A percentile compares a stretch with the other conserved stretches of the same genome.
Conservation (phyloP, 1,140 invertebrate species). For the Marisa cornuarietis region DNA sequence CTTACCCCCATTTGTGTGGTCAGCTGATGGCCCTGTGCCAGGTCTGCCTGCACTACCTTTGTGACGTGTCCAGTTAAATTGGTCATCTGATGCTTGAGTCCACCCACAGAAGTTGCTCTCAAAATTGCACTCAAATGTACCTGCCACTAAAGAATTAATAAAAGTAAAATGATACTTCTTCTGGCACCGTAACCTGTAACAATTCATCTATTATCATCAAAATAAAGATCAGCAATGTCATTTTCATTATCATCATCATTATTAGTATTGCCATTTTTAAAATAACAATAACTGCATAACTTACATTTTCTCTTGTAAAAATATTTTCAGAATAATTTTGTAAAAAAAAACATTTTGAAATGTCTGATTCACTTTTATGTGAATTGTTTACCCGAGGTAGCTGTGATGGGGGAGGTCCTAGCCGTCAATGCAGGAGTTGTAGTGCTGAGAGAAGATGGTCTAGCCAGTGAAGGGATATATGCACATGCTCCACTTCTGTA, state of each 20-base stretch:
- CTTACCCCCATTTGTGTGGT: slow-evolving; percentile 26
- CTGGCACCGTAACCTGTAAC: too few species aligned
- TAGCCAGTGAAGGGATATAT: not conserved
- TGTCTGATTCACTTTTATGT: too few species aligned
- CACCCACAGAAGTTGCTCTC: slow-evolving; percentile 58
- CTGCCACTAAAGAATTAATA: slow-evolving; percentile 13
- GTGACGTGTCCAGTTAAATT: slow-evolving; percentile 31
- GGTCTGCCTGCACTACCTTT: slow-evolving; percentile 30
- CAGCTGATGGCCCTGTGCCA: slow-evolving; percentile 40
- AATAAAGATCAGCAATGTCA: too few species aligned
- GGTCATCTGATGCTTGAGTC: slow-evolving; percentile 44
- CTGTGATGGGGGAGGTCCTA: too few species aligned
- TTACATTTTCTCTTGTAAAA: not conserved
- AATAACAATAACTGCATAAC: not conserved
- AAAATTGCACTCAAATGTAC: slow-evolving; percentile 51
- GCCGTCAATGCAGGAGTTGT: not conserved
- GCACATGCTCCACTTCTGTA: slow-evolving; percentile 43
- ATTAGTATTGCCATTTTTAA: not conserved
- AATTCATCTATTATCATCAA: too few species aligned
- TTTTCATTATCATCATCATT: not conserved
- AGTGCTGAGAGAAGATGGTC: not conserved
- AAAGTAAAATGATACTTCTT: not conserved
- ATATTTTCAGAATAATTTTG: not conserved
- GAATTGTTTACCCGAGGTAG: too few species aligned
- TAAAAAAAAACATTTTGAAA: too few species aligned